Evolutionary conservation across 2,797 vertebrate species (phyloP).

Genomic region (Thunnus albacares): DNA sequence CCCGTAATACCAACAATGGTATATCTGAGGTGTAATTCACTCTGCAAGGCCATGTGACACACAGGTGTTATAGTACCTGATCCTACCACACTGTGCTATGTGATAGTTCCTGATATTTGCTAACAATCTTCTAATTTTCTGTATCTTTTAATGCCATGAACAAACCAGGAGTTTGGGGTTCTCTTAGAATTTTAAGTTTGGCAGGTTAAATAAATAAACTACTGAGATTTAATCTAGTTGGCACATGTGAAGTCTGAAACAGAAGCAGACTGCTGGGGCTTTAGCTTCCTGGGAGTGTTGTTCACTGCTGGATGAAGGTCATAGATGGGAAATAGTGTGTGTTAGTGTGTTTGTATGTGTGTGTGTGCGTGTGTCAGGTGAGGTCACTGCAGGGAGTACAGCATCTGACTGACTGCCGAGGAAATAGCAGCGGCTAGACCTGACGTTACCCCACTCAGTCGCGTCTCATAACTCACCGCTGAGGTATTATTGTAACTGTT

Average conservation of each 20-base stretch:
- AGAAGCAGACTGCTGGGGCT: conserved; percentile 17
- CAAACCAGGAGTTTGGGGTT: neutral
- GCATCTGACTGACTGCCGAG: conserved; percentile 58
- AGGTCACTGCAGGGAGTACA: conserved; percentile 59
- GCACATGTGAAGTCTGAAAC: conserved; percentile 1
- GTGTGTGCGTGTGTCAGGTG: conserved; percentile 47
- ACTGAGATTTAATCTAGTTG: neutral
- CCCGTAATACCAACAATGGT: too few species aligned
- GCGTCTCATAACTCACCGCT: conserved; percentile 70
- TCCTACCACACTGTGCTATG: too few species aligned
- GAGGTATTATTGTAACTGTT: conserved; percentile 63
- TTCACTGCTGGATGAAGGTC: conserved; percentile 29
- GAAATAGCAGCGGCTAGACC: conserved; percentile 70
- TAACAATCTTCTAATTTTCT: too few species aligned
- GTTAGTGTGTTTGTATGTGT: neutral
- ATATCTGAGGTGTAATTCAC: too few species aligned
- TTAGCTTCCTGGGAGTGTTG: conserved; percentile 37
- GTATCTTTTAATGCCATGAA: neutral
- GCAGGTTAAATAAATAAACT: neutral
- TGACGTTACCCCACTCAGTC: conserved; percentile 54
- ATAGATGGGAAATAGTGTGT: conserved; percentile 27
- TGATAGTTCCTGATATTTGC: too few species aligned
- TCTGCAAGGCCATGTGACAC: too few species aligned
- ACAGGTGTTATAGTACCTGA: too few species aligned
- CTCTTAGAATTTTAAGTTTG: neutral